These are phyloP conservation scores for Mimachlamys varia DNA, from an alignment of 2,888 invertebrate species.

Conservation along the genomic window DNA sequence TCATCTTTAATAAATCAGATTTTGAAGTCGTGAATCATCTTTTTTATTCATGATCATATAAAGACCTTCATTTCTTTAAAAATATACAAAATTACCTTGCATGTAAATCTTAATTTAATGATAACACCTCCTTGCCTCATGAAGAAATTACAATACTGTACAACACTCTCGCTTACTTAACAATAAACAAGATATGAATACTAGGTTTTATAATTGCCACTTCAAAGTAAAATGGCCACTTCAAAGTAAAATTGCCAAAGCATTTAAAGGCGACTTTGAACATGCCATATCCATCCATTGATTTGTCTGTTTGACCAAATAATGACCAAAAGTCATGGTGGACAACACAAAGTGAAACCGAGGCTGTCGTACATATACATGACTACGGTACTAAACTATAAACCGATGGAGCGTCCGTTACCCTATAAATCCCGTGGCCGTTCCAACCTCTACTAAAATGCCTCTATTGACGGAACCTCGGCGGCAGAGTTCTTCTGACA, in stretches of 20 bases:
- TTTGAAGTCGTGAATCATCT: too few relatives aligned
- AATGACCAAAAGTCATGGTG: not conserved
- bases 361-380: not conserved
- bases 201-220: too few relatives aligned
- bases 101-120: too few relatives aligned
- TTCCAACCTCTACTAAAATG: not conserved
- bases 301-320: not conserved
- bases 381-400: not conserved
- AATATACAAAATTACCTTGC: too few relatives aligned
- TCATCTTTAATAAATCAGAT: too few relatives aligned
- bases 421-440: not conserved
- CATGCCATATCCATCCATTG: not conserved
- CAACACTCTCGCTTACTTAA: too few relatives aligned
- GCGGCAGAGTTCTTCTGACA: conserved; percentile 42
- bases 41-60: too few relatives aligned
- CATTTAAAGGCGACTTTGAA: not conserved
- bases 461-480: not conserved
- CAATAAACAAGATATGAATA: too few relatives aligned
- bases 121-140: too few relatives aligned
- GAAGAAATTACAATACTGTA: too few relatives aligned
- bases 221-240: not conserved
- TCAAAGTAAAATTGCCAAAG: not conserved
- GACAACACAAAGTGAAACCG: not conserved
- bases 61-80: too few relatives aligned
- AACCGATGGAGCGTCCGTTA: not conserved